phyloP scores from a whole-genome alignment of 2,113 vertebrate species.

The Upupa epops region DNA sequence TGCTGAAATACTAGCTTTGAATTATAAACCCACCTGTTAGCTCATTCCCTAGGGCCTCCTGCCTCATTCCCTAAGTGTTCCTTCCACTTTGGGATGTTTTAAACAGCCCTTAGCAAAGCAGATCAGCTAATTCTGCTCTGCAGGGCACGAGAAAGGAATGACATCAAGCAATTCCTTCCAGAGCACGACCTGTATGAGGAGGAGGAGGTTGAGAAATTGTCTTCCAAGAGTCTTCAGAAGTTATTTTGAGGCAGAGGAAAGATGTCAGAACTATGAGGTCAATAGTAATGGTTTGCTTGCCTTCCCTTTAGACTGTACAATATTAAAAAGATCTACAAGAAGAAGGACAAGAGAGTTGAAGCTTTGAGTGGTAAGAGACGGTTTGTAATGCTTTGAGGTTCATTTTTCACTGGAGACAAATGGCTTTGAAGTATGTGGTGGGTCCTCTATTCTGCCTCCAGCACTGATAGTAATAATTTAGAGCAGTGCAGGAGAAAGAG shows the following conservation, averaged over 20 bases:
- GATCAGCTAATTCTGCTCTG: neutral
- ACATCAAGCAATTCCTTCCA: neutral
- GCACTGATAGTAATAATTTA: neutral
- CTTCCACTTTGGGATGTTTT: neutral
- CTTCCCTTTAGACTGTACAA: constrained; percentile 79
- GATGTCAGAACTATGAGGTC: neutral
- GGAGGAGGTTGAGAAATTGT: neutral
- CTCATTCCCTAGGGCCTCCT: neutral
- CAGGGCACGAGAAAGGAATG: neutral
- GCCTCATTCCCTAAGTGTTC: neutral
- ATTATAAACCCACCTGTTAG: neutral
- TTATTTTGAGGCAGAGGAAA: neutral
- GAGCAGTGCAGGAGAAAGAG: too few species aligned
- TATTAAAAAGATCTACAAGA: constrained; percentile 83
- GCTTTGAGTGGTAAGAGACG: constrained; percentile 81
- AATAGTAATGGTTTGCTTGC: neutral
- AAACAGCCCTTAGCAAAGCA: neutral
- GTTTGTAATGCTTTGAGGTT: neutral
- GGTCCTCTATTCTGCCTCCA: neutral
- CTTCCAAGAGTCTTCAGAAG: neutral
- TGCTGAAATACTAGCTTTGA: neutral
- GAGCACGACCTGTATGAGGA: neutral
- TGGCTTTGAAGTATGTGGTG: neutral
- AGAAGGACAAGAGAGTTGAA: constrained; percentile 76
- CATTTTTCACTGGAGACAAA: neutral